These are phyloP conservation scores for Pantherophis vulpinus DNA, from an alignment of 2,797 vertebrate genomes.

Conservation along the genomic window DNA sequence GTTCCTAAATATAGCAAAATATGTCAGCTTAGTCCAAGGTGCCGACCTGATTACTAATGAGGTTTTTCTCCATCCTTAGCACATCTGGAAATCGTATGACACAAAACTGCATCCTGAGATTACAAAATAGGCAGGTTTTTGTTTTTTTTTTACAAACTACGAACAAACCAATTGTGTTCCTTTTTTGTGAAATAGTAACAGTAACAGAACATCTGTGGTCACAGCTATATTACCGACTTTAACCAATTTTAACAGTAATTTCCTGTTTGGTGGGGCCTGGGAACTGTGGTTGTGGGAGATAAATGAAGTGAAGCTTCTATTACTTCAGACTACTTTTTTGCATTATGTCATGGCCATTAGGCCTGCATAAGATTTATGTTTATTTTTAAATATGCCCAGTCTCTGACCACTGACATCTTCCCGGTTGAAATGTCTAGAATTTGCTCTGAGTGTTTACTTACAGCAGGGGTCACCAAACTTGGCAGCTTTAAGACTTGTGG, in stretches of 20 bases:
- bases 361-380: neutral
- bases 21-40: conserved; percentile 57
- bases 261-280: neutral
- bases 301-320: neutral
- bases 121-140: neutral
- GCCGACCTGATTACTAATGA: conserved; percentile 35
- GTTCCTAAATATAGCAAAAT: conserved; percentile 63
- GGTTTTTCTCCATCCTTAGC: neutral
- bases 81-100: neutral
- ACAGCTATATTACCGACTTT: neutral
- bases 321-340: neutral
- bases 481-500: too few relatives aligned
- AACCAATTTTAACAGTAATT: neutral
- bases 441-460: neutral
- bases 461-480: neutral
- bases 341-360: neutral
- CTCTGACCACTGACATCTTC: neutral
- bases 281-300: neutral
- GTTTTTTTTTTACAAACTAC: neutral
- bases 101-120: neutral
- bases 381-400: neutral
- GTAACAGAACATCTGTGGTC: neutral
- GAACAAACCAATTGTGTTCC: conserved; percentile 4
- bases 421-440: neutral
- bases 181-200: neutral